Evolutionary conservation across 2,113 vertebrate genomes (phyloP), one percentile per base, ranked within the genome.

Genomic region (Hippocampus guttulatus): DNA sequence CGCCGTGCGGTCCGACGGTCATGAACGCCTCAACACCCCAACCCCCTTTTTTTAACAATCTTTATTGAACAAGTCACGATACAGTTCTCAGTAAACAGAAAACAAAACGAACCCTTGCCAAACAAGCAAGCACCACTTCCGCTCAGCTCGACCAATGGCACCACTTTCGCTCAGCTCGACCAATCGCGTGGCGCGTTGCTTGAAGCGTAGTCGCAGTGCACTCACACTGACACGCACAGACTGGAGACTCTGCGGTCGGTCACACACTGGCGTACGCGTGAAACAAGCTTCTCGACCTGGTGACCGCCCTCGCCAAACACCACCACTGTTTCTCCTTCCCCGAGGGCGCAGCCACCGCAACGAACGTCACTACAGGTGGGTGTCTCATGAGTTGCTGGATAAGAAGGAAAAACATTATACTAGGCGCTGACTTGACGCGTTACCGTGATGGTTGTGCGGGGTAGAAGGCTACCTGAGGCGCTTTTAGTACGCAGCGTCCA

Each of bases 171-270:
- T 75, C 75, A 11, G 18, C 21, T 68, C 41, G 68, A 27, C 88
- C 89, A 91, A 89, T 89, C 75, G 67, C 3, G 74, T 76, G 0
- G 40, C 71, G n/a, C 74, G 47, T 47, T 73, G 38, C 21, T 54
- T 71, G 77, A 81, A 65, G 76, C 84, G 75, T 79, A 83, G 73
- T 86, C 87, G 84, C 87, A 74, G 87, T 79, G 84, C 71, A 78
- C 20, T 40, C 57, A 16, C 25, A 68, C 25, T 67, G 52, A 18
- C 23, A 77, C 77, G 70, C 69, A 75, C 82, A 55, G 80, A 82
- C 57, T 1, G 80, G 81, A 73, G 77, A 69, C 55, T 76, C 74
- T 55, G 73, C 61, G 81, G 18, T 25, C 38, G 0, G 47, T 63
- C n/a, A 66, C 64, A 64, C 3, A 27, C 27, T 61, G 75, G 68